Evolutionary conservation across 2,888 invertebrate species (phyloP), one percentile per base, ranked within the genome.

Genomic region (Ceraclea dissimilis): DNA sequence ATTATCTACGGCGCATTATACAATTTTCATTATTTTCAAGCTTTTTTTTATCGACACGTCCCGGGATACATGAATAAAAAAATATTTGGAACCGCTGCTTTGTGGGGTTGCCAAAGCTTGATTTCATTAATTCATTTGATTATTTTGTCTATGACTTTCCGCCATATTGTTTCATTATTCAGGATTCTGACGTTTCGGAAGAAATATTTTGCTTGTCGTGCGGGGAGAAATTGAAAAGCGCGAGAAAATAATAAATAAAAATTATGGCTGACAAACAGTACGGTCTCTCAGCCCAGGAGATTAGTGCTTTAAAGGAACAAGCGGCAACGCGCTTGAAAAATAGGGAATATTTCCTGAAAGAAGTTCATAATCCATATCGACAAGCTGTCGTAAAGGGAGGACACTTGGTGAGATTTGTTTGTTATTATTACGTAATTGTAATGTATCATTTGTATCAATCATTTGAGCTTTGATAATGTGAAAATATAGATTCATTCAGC

Each of bases 321-420:
- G 80, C 84, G 5, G 73, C 78, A 61, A 73, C 82, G 64, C 79
- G 87, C 62, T 71, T 76, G 52, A 71, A 70, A 34, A 68, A 87
- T 62, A 79, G 91, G 61, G 73, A 78, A n/a, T 83, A 90, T 67
- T 93, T 84, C 68, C 68, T 86, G 19, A 88, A 86, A 70, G 80
- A 86, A 66, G 70, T 73, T 21, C 76, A 82, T 0, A 85, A 90
- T 71, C 93, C 93, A 2, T 80, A 80, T 68, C 79, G 81, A 66
- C 83, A 86, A 75, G 82, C 81, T 13, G 71, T 77, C 0, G 77
- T 76, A 13, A 82, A 85, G 70, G 83, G 84, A 64, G 88, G 88
- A 49, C 75, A 79, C 69, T 75, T 88, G 69, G 89, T 90, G 78
- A 79, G 86, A 83, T 67, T 39, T 20, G 44, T 50, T 31, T 44